Base-by-base conservation (phyloP, 2,113 vertebrate genomes). In the Myiozetetes cayanensis region DNA sequence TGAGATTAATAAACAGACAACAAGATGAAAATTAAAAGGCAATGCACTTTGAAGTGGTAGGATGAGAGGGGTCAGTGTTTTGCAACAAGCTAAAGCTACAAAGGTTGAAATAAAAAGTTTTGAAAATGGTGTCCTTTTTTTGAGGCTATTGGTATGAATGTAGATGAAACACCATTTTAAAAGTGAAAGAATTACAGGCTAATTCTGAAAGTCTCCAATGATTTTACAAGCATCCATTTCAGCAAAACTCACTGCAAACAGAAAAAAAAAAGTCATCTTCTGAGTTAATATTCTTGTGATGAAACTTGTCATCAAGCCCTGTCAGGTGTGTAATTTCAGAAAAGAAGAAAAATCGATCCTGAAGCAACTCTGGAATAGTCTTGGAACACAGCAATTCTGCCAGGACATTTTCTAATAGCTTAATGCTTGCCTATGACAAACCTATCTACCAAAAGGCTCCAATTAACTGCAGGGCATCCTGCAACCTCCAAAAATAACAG, bases 1-100 rank as follows among this genome's bases (percentile, higher is more conserved):
- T 79, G 96, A 97, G 97, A 98, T 97, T 96, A 97, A 97, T 97
- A 97, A 95, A 91, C 81, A 97, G 94, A 90, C 94, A 97, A 82
- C 84, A 96, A 91, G 85, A 89, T 23, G 95, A 95, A 96, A 97
- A 97, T 94, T 96, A 96, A 92, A 96, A 92, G 84, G 92, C 66
- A 96, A 30, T 55, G 86, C 90, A 76, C 96, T 52, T 87, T 96
- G 95, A 97, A 96, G 85, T 93, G 93, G 90, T 90, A 87, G 83
- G 35, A 33, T 82, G 83, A 87, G 93, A 92, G 55, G 87, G 88
- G 97, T 91, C 95, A 74, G 6, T 25, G 56, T 90, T 95, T 83
- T 91, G 68, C 92, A 95, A 66, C 80, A 84, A 95, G 75, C 44
- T 71, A 95, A 94, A 96, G 94, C 85, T 73, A 96, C 90, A 89